Conservation (phyloP, 2,797 vertebrate genomes). For the Capromys pilorides region DNA sequence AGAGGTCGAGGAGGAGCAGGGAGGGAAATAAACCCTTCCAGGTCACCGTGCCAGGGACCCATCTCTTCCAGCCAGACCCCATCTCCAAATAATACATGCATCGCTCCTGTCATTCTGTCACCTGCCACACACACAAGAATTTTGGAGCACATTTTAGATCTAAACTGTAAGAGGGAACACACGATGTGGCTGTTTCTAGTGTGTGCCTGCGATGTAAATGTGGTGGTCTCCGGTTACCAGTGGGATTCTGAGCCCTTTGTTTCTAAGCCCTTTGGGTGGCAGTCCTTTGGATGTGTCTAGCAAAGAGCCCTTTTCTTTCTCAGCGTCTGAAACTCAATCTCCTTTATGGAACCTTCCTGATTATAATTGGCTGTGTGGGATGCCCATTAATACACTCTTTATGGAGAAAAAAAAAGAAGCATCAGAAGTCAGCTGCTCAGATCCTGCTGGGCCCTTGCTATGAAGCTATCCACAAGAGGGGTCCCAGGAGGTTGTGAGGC, state of each 20-base stretch:
- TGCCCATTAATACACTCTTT: background rate
- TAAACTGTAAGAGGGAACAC: background rate
- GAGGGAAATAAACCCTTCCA: background rate
- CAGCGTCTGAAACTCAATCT: background rate
- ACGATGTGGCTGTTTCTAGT: background rate
- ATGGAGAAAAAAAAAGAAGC: background rate
- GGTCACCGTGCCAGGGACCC: background rate
- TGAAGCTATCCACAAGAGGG: background rate
- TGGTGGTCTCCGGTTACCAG: background rate
- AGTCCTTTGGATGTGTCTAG: background rate
- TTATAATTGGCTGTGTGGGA: background rate
- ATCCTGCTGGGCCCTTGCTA: background rate
- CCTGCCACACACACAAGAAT: background rate
- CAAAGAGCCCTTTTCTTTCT: background rate
- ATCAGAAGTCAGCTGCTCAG: background rate
- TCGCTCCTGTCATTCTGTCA: background rate
- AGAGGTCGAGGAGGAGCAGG: background rate
- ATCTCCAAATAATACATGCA: background rate
- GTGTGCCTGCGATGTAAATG: background rate
- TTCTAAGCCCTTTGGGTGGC: background rate
- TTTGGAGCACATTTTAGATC: background rate
- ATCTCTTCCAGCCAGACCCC: background rate
- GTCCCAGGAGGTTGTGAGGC: background rate
- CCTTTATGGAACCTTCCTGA: background rate
- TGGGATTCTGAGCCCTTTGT: background rate